Evolutionary conservation across 2,888 invertebrate species (phyloP).

Genomic region (Drosophila meridiana): DNA sequence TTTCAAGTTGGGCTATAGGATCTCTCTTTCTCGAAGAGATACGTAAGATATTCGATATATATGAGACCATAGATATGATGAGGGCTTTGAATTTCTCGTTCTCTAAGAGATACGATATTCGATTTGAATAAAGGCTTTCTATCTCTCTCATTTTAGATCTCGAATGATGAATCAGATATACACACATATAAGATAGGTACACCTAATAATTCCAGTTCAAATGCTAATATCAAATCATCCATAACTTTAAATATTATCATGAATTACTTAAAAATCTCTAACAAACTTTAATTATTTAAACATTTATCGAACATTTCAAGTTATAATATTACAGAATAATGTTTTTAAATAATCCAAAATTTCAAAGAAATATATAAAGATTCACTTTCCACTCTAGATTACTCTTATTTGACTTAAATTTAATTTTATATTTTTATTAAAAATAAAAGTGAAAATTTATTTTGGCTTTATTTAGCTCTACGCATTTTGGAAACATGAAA

Average conservation of each 20-base stretch:
- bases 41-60: neutral
- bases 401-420: neutral
- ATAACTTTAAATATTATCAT: too few relatives aligned
- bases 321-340: too few relatives aligned
- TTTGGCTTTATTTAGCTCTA: neutral
- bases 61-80: neutral
- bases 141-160: too few relatives aligned
- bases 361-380: neutral
- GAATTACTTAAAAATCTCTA: too few relatives aligned
- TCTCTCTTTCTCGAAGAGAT: neutral
- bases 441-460: conserved; percentile 35
- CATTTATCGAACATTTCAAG: too few relatives aligned
- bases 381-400: neutral
- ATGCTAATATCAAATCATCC: too few relatives aligned
- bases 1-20: neutral
- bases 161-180: too few relatives aligned
- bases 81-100: neutral
- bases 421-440: neutral
- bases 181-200: neutral
- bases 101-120: neutral
- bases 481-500: conserved; percentile 16
- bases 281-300: too few relatives aligned
- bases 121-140: neutral
- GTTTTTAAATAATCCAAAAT: neutral
- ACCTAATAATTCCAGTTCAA: too few relatives aligned